Evolutionary conservation across 2,797 vertebrate species (phyloP).

Genomic region (Onychomys torridus): DNA sequence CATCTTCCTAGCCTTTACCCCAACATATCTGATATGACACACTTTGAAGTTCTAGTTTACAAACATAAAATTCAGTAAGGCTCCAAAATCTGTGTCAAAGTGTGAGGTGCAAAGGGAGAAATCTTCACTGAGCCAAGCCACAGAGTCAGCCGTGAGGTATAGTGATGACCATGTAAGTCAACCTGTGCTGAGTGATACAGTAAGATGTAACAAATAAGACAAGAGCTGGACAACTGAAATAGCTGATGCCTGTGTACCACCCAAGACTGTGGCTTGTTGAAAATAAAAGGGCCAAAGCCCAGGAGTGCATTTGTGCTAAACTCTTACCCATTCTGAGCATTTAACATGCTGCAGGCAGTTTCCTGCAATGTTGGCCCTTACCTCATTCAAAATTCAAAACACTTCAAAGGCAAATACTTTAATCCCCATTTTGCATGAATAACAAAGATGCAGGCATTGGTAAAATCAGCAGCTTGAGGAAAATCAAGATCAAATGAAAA

Average conservation of each 20-base stretch:
- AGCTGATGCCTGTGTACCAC: background rate
- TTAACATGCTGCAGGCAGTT: background rate
- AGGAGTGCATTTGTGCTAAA: background rate
- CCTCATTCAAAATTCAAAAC: background rate
- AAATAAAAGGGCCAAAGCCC: background rate
- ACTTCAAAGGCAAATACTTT: background rate
- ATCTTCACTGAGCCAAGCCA: background rate
- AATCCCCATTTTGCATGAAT: background rate
- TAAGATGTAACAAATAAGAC: background rate
- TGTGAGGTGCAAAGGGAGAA: background rate
- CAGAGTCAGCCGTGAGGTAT: accelerated
- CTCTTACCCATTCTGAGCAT: background rate
- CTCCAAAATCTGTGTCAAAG: background rate
- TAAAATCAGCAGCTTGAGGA: background rate
- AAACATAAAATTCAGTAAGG: background rate
- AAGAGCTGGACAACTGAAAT: background rate
- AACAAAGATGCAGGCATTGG: background rate
- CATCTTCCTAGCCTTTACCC: background rate
- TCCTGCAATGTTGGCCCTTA: background rate
- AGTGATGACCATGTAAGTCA: background rate
- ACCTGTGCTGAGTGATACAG: background rate
- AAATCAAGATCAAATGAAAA: background rate
- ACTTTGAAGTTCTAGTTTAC: background rate
- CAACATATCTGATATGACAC: background rate
- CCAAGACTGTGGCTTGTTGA: background rate